A percentile compares a stretch with the other conserved stretches of the same genome.
Conservation (phyloP, 2,888 invertebrate species). For the Apodemia duryi region DNA sequence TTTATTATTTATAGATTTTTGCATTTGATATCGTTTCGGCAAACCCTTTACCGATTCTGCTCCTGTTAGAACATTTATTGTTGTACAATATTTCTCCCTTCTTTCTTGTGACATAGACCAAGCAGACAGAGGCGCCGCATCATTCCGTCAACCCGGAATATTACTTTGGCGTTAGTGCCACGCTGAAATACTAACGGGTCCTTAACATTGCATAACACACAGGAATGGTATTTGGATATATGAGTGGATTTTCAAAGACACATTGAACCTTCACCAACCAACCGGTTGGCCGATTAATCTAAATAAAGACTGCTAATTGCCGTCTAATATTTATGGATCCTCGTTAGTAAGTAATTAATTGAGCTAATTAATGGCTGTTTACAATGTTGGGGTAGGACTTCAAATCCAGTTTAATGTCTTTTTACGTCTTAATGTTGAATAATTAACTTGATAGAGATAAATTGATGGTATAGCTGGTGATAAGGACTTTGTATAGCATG, state of each 20-base stretch:
- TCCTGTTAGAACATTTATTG: too few species aligned
- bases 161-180: conserved; percentile 26
- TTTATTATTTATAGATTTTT: too few species aligned
- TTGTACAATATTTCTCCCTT: too few species aligned
- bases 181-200: conserved; percentile 35
- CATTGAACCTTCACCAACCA: not conserved
- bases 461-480: conserved; percentile 8
- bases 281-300: not conserved
- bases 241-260: not conserved
- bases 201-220: conserved; percentile 28
- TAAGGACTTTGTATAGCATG: not conserved
- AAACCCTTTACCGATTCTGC: too few species aligned
- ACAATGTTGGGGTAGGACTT: conserved; percentile 11
- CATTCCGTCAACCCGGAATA: conserved; percentile 29
- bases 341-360: conserved; percentile 14
- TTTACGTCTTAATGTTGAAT: conserved; percentile 12
- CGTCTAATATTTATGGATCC: conserved; percentile 11
- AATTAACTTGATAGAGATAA: conserved; percentile 18
- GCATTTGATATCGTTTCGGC: too few species aligned
- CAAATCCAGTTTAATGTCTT: conserved; percentile 4
- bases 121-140: conserved; percentile 27
- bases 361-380: conserved; percentile 2
- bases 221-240: conserved; percentile 21
- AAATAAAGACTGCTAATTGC: conserved; percentile 7
- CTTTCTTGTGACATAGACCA: conserved; percentile 19